Evolutionary conservation across 1,140 invertebrate species (phyloP), one percentile per base, ranked within the genome.

Genomic region (Leptinotarsa texana): DNA sequence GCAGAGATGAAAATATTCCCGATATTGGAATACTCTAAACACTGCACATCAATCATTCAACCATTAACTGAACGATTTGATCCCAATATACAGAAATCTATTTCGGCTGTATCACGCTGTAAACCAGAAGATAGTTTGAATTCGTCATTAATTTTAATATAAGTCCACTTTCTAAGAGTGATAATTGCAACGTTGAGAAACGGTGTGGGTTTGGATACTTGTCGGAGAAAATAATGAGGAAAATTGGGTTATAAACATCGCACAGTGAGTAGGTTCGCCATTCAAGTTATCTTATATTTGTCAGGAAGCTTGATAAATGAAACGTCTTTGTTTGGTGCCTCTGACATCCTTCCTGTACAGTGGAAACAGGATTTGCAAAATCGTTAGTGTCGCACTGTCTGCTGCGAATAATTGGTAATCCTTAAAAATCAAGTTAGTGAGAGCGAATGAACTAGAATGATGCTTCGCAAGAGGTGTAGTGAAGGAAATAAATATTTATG

Each of bases 181-280:
- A 65, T 65, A 65, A 65, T 65, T 11, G 27, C 63, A 21, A 21
- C 63, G 63, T 57, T 57, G 51, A 57, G 51, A 57, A 57, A 57
- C 51, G 51, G 51, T 57, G 51, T 65, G 63, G 63, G 63, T 65
- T 65, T 65, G 24, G 63, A 65, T 65, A 65, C 27, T 33, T 65
- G 63, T 65, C 63, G 63, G 63, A 22, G 63, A 65, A 65, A 65
- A 65, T 65, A 65, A 65, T 65, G 63, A 21, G 63, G 21, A 65
- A 65, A 65, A 65, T 65, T 65, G 63, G 63, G 22, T 65, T 65
- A 65, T 65, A 65, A 33, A 24, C 63, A 33, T 65, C 18, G 63
- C 63, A 65, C 63, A 65, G 63, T 65, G 63, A 65, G 63, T 65
- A 65, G 63, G 63, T 65, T 65, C 63, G 21, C 63, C 27, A 57